phyloP scores from a whole-genome alignment of 2,113 vertebrate genomes.

The human (Homo sapiens) region GRCh38 chr6:57694001-57694500 shows the following conservation, averaged over 20 bases:
- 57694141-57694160: background rate
- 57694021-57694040: background rate
- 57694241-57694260: background rate
- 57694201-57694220: background rate
- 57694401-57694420: background rate
- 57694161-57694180: background rate
- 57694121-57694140: background rate
- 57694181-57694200: background rate
- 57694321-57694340: background rate
- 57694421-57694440: background rate
- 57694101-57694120: slow-evolving; percentile 3
- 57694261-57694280: background rate
- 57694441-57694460: background rate
- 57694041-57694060: background rate
- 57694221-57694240: background rate
- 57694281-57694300: background rate
- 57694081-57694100: background rate
- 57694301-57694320: background rate
- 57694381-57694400: background rate
- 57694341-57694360: background rate
- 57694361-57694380: background rate
- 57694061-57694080: background rate
- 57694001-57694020: background rate
- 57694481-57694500: background rate
- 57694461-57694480: background rate